Evolutionary conservation across 2,888 invertebrate genomes (phyloP), one percentile per base, ranked within the genome.

Genomic region (Meteorus cinctellus): DNA sequence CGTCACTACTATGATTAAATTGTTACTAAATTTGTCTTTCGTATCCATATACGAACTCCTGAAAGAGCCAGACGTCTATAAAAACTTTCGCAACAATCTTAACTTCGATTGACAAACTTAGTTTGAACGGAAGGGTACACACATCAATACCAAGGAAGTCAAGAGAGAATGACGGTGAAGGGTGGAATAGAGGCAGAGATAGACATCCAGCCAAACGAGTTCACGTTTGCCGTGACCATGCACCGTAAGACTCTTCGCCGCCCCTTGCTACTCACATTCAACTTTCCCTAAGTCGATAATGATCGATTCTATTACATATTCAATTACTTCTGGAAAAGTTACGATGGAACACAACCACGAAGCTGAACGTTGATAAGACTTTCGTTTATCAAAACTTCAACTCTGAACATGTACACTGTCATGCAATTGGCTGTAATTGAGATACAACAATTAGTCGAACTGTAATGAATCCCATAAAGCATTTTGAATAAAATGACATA

Each of bases 291-390:
- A n/a, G 67, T 74, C 81, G 85, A 85, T 86, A 85, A 86, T 81
- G 81, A 86, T 85, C 86, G 81, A 83, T 86, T 85, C 86, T 85
- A 86, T 86, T 86, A 85, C 83, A 84, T 82, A 84, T 86, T 86
- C 86, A 85, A 86, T 86, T 86, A 86, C 84, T 74, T 34, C 76
- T 73, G 77, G 75, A 67, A 77, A 78, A 79, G 79, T 81, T 80
- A 79, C 81, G 81, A 81, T 81, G 78, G 79, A 77, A 73, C 74
- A 66, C 77, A 81, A 66, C 80, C 80, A 81, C 79, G 81, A 81
- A 81, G 79, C 77, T 77, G 66, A 77, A 79, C 72, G 79, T 77
- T 76, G 75, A 79, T 78, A 68, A 78, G 75, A 75, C 72, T 79
- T 69, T 75, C 31, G 19, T 6, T 8, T 68, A 51, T 60, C 68